Base-by-base conservation (phyloP, 2,888 invertebrate species). In the Epinotia nisella region DNA sequence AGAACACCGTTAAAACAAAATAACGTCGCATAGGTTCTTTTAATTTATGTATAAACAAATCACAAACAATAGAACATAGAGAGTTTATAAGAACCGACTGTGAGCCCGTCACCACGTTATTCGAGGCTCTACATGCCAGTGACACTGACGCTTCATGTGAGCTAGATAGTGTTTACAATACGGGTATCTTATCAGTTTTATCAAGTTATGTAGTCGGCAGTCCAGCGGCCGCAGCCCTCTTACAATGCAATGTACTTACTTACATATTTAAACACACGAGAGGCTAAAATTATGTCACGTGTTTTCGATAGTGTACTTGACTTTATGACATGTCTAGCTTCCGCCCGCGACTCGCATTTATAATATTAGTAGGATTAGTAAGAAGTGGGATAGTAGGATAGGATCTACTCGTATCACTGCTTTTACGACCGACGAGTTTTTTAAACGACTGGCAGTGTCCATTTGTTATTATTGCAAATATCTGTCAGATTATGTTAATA, bases 151-250 rank as follows among this genome's bases (percentile, higher is more conserved):
- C 41, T 53, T 41, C 7, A 21, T 13, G 39, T 65, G 55, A 53
- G 60, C 17, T 60, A 53, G 53, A 29, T 21, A 41, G n/a, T 58
- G 64, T 39, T 41, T 39, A 51, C 39, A 65, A 66, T 55, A 41
- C 53, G 29, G 39, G 53, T 71, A 71, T 71, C 66, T 71, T 71
- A 71, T 71, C 71, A 66, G 71, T 53, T 13, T 49, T 65, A 71
- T 71, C 64, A 41, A 41, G 59, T 29, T 71, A 71, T 71, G 55
- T 45, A 45, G 41, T 19, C 59, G 1, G 58, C 29, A 41, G 29
- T 19, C 51, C 45, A 41, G 41, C 41, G 41, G 56, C n/a, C 49
- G 55, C 64, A 35, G 53, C 41, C 56, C 29, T 19, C 58, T 53
- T 21, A 49, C 55, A 39, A 19, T 55, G 53, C 17, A 19, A 19